These are phyloP conservation scores for Ischnus inquisitorius DNA, from an alignment of 2,888 invertebrate species.

Conservation along the genomic window DNA sequence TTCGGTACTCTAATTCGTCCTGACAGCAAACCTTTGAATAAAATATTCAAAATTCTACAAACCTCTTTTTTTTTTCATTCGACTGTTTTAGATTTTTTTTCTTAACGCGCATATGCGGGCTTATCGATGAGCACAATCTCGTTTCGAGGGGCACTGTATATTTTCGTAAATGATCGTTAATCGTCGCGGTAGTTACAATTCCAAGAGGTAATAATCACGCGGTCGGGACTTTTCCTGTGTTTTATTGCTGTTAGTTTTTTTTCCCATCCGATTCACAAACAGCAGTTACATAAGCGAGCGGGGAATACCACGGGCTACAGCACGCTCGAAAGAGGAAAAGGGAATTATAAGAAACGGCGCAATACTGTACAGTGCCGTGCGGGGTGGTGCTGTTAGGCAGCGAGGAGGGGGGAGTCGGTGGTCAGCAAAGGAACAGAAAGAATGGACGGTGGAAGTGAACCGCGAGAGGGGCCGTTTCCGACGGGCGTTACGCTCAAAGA, in stretches of 20 bases:
- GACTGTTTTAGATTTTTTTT: neutral
- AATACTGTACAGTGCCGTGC: constrained; percentile 26
- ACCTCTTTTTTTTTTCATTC: neutral
- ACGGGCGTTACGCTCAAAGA: constrained; percentile 71
- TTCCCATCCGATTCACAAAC: constrained; percentile 34
- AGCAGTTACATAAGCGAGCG: neutral
- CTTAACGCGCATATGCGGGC: neutral
- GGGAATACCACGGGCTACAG: neutral
- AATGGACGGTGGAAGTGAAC: constrained; percentile 44
- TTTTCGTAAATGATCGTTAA: constrained; percentile 55
- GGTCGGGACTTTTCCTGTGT: constrained; percentile 41
- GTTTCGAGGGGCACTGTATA: constrained; percentile 43
- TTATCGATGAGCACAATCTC: constrained; percentile 35
- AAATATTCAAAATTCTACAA: neutral
- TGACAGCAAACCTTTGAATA: neutral
- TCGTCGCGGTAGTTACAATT: constrained; percentile 55
- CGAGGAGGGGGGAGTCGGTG: constrained; percentile 8
- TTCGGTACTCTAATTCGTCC: neutral
- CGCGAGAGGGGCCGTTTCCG: constrained; percentile 65
- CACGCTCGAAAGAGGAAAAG: constrained; percentile 45
- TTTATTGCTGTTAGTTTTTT: constrained; percentile 59
- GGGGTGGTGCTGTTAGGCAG: constrained; percentile 34
- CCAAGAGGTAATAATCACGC: constrained; percentile 59
- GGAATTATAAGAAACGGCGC: constrained; percentile 56
- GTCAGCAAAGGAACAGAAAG: constrained; percentile 51